Evolutionary conservation across 2,888 invertebrate genomes (phyloP).

Genomic region (Venusia cambrica): DNA sequence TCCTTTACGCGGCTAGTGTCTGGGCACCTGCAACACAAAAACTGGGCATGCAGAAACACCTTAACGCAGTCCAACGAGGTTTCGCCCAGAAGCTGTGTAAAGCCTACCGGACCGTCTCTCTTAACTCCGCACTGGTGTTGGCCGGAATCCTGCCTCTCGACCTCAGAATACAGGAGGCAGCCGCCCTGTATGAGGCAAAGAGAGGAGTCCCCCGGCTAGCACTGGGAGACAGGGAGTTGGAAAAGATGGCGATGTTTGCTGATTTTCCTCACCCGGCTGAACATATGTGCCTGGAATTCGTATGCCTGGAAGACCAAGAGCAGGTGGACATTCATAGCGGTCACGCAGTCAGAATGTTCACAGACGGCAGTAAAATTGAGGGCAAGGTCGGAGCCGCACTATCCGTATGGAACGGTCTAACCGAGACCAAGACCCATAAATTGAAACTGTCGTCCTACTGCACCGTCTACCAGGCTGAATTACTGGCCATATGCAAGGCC

Average conservation of each 20-base stretch:
- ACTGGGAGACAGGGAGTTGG: conserved; percentile 1
- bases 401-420: conserved; percentile 3
- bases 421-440: conserved; percentile 2
- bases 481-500: too few species aligned
- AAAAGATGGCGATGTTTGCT: neutral
- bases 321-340: neutral
- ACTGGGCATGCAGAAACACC: neutral
- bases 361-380: conserved; percentile 10
- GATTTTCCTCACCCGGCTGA: conserved; percentile 4
- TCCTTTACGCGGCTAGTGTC: conserved; percentile 2
- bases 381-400: conserved; percentile 3
- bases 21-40: conserved; percentile 1
- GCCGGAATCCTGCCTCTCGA: too few species aligned
- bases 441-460: conserved; percentile 4
- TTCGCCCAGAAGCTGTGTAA: conserved; percentile 3
- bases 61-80: neutral
- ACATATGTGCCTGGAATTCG: conserved; percentile 1
- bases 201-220: too few species aligned
- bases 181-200: too few species aligned
- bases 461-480: too few species aligned
- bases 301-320: conserved; percentile 6
- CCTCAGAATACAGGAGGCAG: too few species aligned
- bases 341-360: conserved; percentile 4
- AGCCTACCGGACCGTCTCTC: conserved; percentile 7
- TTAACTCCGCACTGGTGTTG: too few species aligned